Conservation (phyloP, 2,888 invertebrate species). For the Pammene aurita region DNA sequence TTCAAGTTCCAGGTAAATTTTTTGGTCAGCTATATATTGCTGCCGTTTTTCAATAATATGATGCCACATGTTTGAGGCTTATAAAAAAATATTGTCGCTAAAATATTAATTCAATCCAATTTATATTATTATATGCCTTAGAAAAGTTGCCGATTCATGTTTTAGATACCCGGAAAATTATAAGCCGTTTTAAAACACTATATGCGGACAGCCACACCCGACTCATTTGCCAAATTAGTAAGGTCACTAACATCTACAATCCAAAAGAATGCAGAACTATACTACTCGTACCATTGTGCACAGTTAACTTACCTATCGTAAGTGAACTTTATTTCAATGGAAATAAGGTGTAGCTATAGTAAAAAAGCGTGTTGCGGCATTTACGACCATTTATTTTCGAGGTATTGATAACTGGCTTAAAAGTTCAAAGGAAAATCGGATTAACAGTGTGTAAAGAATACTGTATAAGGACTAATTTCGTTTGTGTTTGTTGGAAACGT, state of each 20-base stretch:
- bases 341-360: neutral
- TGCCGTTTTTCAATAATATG: no score
- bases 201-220: neutral
- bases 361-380: neutral
- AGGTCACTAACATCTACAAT: neutral
- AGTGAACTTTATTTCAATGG: neutral
- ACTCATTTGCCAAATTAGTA: slow-evolving; percentile 30
- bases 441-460: neutral
- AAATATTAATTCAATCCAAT: no score
- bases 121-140: no score
- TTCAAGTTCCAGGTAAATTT: no score
- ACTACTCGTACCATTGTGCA: neutral
- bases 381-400: neutral
- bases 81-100: no score
- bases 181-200: neutral
- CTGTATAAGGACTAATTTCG: neutral
- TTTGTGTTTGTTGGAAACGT: neutral
- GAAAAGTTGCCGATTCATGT: no score
- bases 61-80: no score
- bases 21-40: no score
- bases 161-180: no score
- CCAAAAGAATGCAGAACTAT: neutral
- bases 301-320: no score
- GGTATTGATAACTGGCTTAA: neutral
- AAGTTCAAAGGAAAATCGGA: neutral